Conservation (phyloP, 2,888 invertebrate genomes). For the Luperina nickerlii region DNA sequence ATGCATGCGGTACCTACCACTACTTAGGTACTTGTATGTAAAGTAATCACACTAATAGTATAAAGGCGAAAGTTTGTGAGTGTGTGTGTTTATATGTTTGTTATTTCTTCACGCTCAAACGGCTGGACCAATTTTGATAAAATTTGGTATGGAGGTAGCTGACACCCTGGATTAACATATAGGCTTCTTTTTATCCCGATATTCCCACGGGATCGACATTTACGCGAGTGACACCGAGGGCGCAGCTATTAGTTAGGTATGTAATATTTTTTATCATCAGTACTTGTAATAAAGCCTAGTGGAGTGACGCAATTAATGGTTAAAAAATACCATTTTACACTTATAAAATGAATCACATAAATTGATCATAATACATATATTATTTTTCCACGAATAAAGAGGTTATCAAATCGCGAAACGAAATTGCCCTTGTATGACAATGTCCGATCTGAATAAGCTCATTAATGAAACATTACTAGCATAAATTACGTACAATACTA, state of each 20-base stretch:
- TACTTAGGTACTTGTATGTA: neutral
- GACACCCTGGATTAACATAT: too few relatives aligned
- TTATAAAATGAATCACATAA: constrained; percentile 12
- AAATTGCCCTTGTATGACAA: constrained; percentile 32
- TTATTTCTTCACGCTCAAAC: too few relatives aligned
- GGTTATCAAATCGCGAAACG: constrained; percentile 40
- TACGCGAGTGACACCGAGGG: too few relatives aligned
- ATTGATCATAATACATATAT: constrained; percentile 26
- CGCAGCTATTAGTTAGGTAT: neutral
- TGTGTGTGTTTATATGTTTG: too few relatives aligned
- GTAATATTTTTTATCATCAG: constrained; percentile 15
- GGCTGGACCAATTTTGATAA: too few relatives aligned
- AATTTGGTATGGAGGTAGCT: too few relatives aligned
- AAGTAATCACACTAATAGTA: neutral
- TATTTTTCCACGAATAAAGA: constrained; percentile 43
- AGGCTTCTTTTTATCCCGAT: too few relatives aligned
- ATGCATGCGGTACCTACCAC: neutral
- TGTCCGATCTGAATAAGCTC: constrained; percentile 1
- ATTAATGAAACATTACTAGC: constrained; percentile 17
- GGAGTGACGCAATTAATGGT: constrained; percentile 10
- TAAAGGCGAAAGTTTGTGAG: too few relatives aligned
- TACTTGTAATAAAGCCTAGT: neutral
- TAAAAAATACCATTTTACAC: constrained; percentile 21
- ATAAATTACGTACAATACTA: too few relatives aligned
- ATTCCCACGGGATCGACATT: too few relatives aligned